These are phyloP conservation scores for Plotosus lineatus DNA, from an alignment of 2,113 vertebrate species.

Conservation along the genomic window DNA sequence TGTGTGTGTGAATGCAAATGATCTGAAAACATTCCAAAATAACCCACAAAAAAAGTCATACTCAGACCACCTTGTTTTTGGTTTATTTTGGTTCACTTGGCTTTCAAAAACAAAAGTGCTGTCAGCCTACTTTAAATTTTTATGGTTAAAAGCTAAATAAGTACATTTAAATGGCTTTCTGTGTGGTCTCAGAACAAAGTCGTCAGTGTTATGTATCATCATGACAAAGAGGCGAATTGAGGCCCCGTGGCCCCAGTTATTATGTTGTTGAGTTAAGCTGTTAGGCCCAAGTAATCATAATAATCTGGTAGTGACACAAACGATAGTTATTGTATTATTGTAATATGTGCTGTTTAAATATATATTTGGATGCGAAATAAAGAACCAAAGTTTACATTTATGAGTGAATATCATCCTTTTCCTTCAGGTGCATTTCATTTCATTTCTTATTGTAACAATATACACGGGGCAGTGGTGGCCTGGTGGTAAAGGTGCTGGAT, in stretches of 20 bases:
- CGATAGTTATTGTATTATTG: not conserved
- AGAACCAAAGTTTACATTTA: not conserved
- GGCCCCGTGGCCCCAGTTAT: not conserved
- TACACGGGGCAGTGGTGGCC: too few species aligned
- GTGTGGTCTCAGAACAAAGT: not conserved
- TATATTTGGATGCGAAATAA: not conserved
- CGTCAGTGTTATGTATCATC: not conserved
- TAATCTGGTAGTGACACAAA: slow-evolving; percentile 7
- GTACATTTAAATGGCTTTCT: not conserved
- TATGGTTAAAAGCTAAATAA: not conserved
- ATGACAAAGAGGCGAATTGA: not conserved
- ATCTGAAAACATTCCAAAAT: not conserved
- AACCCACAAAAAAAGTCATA: not conserved
- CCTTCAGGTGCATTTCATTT: not conserved
- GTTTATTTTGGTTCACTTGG: not conserved
- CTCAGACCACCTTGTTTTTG: not conserved
- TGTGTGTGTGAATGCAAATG: not conserved
- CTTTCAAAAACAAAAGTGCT: not conserved
- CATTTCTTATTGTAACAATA: not conserved
- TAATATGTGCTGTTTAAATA: not conserved
- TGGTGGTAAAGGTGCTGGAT: too few species aligned
- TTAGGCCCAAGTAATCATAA: not conserved
- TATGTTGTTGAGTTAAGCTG: not conserved
- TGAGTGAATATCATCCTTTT: not conserved
- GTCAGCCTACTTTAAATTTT: not conserved